Conservation (phyloP, 2,113 vertebrate genomes). For the Ceuthmochares aereus region DNA sequence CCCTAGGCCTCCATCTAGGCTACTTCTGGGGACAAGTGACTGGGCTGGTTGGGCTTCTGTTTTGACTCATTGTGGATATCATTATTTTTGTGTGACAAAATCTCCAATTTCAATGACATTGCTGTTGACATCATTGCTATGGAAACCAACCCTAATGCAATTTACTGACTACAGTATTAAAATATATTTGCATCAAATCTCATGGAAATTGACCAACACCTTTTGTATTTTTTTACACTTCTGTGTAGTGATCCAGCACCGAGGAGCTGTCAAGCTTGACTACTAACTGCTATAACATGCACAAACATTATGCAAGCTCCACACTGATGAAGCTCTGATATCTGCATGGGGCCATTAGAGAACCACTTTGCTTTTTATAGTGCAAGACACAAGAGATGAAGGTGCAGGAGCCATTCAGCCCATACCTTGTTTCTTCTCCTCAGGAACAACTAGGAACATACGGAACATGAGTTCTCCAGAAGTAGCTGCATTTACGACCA, state of each 20-base stretch:
- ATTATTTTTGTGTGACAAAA: not conserved
- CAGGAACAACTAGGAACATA: not conserved
- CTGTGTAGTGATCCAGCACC: constrained; percentile 18
- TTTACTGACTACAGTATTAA: not conserved
- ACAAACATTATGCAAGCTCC: not conserved
- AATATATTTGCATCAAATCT: constrained; percentile 6
- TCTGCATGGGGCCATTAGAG: not conserved
- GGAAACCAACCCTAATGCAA: constrained; percentile 18
- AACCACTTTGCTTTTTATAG: not conserved
- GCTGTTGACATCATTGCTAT: not conserved
- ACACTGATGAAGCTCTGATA: not conserved
- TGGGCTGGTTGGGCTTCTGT: not conserved
- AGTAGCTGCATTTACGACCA: not conserved
- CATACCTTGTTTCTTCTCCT: not conserved
- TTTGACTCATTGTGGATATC: not conserved
- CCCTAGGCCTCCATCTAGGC: not conserved
- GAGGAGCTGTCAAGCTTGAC: constrained; percentile 4
- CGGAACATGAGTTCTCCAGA: not conserved
- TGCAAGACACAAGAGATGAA: not conserved
- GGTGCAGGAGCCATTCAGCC: not conserved
- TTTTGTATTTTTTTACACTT: constrained; percentile 13
- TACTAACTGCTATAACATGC: not conserved
- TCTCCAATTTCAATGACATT: not conserved
- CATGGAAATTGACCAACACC: not conserved
- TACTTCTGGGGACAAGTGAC: not conserved